Conservation (phyloP, 2,113 vertebrate genomes). For the Kryptolebias marmoratus region DNA sequence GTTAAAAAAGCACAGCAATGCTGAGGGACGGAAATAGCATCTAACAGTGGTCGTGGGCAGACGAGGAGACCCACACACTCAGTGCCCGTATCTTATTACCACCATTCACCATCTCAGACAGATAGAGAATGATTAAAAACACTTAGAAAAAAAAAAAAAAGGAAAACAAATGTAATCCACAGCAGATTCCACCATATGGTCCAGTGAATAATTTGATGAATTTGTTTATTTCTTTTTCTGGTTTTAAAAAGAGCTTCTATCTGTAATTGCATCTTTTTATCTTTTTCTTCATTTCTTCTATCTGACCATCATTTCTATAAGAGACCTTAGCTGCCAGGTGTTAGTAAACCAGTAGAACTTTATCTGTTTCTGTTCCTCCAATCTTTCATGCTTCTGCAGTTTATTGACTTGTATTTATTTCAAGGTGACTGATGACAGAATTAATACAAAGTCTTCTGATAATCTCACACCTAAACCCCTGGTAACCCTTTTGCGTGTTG, state of each 20-base stretch:
- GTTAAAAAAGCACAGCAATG: slow-evolving; percentile 32
- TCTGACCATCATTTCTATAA: slow-evolving; percentile 1
- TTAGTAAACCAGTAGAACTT: too few relatives aligned
- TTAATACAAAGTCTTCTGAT: too few relatives aligned
- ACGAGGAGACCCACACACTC: slow-evolving; percentile 51
- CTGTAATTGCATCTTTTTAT: slow-evolving; percentile 21
- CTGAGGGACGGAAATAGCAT: slow-evolving; percentile 28
- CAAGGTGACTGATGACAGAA: too few relatives aligned
- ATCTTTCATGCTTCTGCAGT: too few relatives aligned
- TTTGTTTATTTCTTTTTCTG: not conserved
- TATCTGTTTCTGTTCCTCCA: too few relatives aligned
- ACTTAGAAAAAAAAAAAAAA: not conserved
- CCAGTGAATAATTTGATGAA: slow-evolving; percentile 4
- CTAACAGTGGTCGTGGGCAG: slow-evolving; percentile 36
- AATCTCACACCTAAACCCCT: too few relatives aligned
- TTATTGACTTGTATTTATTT: too few relatives aligned
- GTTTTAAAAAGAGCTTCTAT: slow-evolving; percentile 4
- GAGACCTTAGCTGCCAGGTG: too few relatives aligned
- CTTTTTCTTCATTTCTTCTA: slow-evolving; percentile 4
- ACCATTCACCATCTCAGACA: slow-evolving; percentile 19
- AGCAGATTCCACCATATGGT: slow-evolving; percentile 41
- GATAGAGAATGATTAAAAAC: not conserved
- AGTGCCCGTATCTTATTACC: slow-evolving; percentile 35
- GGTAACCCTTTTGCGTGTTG: too few relatives aligned
- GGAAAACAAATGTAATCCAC: slow-evolving; percentile 8